A percentile compares a stretch with the other conserved stretches of the same genome.
These are phyloP conservation scores for Erpornis zantholeuca DNA, from an alignment of 2,113 vertebrate species.

Conservation along the genomic window DNA sequence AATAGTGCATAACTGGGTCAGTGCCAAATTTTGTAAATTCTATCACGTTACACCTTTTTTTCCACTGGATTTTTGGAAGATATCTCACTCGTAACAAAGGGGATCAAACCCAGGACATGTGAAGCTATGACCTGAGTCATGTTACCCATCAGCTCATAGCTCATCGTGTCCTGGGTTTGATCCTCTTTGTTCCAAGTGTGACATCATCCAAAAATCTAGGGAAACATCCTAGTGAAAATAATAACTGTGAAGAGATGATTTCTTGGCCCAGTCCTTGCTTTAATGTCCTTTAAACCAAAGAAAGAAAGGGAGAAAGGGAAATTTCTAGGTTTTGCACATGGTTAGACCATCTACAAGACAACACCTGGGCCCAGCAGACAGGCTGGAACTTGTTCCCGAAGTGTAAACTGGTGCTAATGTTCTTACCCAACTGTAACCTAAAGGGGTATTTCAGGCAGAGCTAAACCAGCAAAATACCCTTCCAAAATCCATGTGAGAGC, in stretches of 20 bases:
- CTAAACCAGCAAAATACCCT: not conserved
- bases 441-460: not conserved
- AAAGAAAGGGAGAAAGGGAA: not conserved
- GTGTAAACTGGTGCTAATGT: not conserved
- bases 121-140: not conserved
- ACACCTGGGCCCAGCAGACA: not conserved
- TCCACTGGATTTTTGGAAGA: not conserved
- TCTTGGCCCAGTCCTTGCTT: not conserved
- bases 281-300: not conserved
- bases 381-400: not conserved
- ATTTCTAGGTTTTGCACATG: not conserved
- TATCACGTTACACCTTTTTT: rapidly evolving
- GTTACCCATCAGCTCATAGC: not conserved
- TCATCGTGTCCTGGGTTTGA: not conserved
- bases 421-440: not conserved
- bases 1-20: not conserved
- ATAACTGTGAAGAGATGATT: not conserved
- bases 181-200: not conserved
- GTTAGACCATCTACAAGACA: not conserved
- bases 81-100: not conserved
- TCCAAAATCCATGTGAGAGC: not conserved
- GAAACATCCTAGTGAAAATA: not conserved
- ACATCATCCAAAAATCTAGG: not conserved
- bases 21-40: not conserved
- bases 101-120: not conserved